Conservation (phyloP, 2,888 invertebrate species). For the Mimumesa dahlbomi region DNA sequence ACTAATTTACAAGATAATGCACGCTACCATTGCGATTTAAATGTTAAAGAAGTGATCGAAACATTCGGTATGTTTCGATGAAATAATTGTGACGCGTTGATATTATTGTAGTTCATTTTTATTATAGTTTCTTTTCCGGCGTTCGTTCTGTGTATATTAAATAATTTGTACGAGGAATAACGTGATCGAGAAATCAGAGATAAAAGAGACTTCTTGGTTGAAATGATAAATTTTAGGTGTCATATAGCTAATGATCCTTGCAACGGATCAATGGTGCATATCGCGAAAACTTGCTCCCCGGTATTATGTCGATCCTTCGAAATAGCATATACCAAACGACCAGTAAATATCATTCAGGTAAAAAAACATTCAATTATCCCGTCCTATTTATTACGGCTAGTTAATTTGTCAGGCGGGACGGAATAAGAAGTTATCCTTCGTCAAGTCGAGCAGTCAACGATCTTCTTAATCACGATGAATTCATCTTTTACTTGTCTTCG, state of each 20-base stretch:
- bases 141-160: no score
- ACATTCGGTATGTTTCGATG: conserved; percentile 23
- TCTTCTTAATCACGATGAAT: conserved; percentile 48
- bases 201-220: conserved; percentile 25
- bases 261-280: conserved; percentile 62
- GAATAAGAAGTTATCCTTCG: conserved; percentile 33
- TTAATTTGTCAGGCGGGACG: conserved; percentile 44
- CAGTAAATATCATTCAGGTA: background rate
- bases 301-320: conserved; percentile 30
- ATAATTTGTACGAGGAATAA: no score
- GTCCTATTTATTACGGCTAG: background rate
- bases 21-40: conserved; percentile 42
- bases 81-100: no score
- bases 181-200: conserved; percentile 17
- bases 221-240: conserved; percentile 55
- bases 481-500: conserved; percentile 36
- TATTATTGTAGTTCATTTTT: no score
- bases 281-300: conserved; percentile 59
- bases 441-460: conserved; percentile 26
- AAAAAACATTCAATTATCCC: background rate
- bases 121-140: no score
- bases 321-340: conserved; percentile 18
- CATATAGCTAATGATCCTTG: conserved; percentile 63
- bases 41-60: conserved; percentile 38
- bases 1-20: conserved; percentile 55